Percentiles rank a stretch among this genome's conserved stretches.
These are phyloP conservation scores for Elaphurus davidianus DNA, from an alignment of 2,113 vertebrate genomes.

Conservation along the genomic window DNA sequence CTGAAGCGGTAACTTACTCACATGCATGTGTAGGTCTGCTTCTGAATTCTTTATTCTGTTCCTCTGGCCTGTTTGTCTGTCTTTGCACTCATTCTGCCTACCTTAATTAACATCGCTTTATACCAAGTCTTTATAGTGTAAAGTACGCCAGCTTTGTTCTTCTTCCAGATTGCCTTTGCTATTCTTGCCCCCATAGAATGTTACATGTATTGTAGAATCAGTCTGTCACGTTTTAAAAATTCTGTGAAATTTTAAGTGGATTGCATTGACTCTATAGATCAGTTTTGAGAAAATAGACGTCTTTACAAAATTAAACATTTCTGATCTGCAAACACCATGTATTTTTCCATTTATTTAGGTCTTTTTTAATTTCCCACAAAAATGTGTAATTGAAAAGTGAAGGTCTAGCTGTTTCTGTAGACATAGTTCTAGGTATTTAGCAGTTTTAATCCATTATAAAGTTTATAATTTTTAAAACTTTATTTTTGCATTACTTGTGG, in stretches of 20 bases:
- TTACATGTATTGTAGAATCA: not conserved
- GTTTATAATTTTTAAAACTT: not conserved
- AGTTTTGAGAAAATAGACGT: not conserved
- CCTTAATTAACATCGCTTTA: not conserved
- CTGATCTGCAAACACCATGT: not conserved
- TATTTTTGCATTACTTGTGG: not conserved
- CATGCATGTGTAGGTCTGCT: not conserved
- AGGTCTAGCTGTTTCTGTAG: not conserved
- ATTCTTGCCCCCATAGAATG: not conserved
- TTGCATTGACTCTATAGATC: not conserved
- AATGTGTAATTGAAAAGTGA: not conserved
- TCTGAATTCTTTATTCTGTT: constrained; percentile 1
- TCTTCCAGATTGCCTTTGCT: not conserved
- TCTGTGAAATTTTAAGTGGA: not conserved
- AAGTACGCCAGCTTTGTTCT: not conserved
- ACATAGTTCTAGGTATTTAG: not conserved
- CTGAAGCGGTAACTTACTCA: not conserved
- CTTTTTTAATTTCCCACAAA: not conserved
- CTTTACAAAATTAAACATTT: not conserved
- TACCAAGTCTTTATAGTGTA: not conserved
- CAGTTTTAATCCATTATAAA: not conserved
- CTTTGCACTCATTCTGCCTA: not conserved
- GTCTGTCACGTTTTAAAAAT: not conserved
- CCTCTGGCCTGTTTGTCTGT: not conserved
- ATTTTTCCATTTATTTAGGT: not conserved